Conservation (phyloP, 2,797 vertebrate species). For the Phaenicophaeus curvirostris region DNA sequence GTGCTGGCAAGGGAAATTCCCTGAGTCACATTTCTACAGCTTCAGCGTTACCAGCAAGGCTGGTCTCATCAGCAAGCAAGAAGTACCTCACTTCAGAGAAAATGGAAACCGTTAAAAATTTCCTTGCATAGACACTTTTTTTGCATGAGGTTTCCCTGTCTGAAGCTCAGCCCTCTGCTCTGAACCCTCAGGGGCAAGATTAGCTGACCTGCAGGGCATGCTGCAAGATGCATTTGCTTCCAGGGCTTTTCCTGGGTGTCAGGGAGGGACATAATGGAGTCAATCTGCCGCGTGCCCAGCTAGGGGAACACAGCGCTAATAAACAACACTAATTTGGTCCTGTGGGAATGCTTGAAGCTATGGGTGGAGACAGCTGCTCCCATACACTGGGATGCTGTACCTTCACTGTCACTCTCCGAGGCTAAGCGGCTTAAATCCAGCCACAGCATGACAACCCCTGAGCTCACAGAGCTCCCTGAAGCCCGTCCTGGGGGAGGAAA, state of each 20-base stretch:
- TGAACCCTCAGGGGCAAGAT: background rate
- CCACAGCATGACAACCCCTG: accelerated
- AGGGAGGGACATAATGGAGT: background rate
- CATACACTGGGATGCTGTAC: background rate
- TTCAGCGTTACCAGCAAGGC: background rate
- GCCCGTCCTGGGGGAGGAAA: background rate
- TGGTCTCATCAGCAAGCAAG: background rate
- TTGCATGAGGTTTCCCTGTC: background rate
- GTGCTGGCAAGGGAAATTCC: accelerated
- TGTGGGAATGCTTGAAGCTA: background rate
- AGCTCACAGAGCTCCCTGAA: background rate
- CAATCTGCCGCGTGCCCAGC: background rate
- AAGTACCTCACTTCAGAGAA: background rate
- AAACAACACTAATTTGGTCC: background rate
- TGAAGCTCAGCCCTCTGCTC: background rate
- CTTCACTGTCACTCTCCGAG: background rate
- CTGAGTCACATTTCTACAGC: background rate
- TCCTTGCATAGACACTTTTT: background rate
- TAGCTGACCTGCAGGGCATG: background rate
- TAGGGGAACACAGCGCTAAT: background rate
- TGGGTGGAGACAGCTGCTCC: background rate
- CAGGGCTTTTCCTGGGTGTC: background rate
- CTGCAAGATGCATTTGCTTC: background rate
- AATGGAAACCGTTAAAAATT: background rate
- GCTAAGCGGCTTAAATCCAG: background rate